Base-by-base conservation (phyloP, 1,140 invertebrate genomes). In the Teleopsis dalmanni region DNA sequence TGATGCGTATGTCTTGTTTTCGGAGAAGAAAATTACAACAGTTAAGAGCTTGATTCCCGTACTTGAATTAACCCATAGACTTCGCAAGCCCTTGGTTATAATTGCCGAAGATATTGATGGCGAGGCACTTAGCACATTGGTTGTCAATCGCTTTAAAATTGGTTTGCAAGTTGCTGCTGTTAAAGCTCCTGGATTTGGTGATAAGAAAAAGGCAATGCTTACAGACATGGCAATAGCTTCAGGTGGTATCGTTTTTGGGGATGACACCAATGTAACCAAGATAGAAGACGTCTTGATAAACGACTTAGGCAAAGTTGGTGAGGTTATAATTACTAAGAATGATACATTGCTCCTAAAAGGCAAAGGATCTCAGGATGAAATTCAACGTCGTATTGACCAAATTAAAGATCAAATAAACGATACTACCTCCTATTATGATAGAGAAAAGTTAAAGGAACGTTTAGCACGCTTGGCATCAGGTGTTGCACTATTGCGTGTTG, bases 21-120 rank as follows among this genome's bases (percentile, higher is more conserved):
- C 89, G 53, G 96, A 99, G 71, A 99, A 99, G 77, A 99, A 99
- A 72, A 98, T 99, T 58, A 95, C 92, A 10, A 88, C 84, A 47
- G 87, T 98, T 22, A 96, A 99, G 73, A 89, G 87, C 49, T 94
- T 99, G 47, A 95, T 99, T 53, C 97, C 96, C 22, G 96, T 95
- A 22, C 73, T 99, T 25, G 97, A 99, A 74, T 72, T 98, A 55
- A 93, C 96, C 1, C 98, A 98, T 70, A 75, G 87, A 1, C 88
- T 95, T 65, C 82, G 94, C 43, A 97, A 95, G 72, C 95, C 97
- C 1, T 74, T 99, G 22, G 79, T 99, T 5, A 98, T 99, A 57
- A 82, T 99, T 71, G 96, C 97, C 53, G 97, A 99, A 77, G 97
- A 99, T 76, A 82, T 99, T 52, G 97, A 99, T 76, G 95, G 97